These are phyloP conservation scores for Cryptotermes secundus DNA, from an alignment of 1,140 invertebrate species.

Conservation along the genomic window DNA sequence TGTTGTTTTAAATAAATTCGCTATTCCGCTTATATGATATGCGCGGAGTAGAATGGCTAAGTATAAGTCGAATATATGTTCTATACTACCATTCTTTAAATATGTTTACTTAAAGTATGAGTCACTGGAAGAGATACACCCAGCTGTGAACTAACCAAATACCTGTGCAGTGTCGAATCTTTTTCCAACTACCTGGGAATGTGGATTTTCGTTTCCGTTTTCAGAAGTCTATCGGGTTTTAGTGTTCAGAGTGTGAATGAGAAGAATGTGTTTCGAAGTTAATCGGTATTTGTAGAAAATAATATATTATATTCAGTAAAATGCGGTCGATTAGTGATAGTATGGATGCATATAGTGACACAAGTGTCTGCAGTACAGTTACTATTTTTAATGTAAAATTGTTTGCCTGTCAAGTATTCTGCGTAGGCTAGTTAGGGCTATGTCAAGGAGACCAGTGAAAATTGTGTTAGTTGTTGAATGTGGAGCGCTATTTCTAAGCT, in stretches of 20 bases:
- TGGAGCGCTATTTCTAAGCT: conserved; percentile 16
- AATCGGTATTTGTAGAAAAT: not conserved
- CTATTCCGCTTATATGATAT: no score
- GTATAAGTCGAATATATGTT: no score
- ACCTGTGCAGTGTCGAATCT: not conserved
- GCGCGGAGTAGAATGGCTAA: no score
- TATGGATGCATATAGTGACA: not conserved
- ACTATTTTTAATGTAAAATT: not conserved
- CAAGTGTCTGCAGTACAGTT: not conserved
- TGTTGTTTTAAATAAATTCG: no score
- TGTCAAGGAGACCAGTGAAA: not conserved
- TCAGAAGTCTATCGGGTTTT: not conserved
- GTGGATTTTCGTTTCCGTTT: conserved; percentile 5
- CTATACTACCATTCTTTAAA: no score
- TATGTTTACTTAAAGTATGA: not conserved
- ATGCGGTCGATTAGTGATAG: not conserved
- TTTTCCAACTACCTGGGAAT: not conserved
- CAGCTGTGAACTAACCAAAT: not conserved
- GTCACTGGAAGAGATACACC: not conserved
- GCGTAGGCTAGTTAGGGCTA: not conserved
- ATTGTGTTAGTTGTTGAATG: conserved; percentile 16
- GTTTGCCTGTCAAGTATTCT: not conserved
- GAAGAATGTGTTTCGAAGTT: not conserved
- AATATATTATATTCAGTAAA: not conserved
- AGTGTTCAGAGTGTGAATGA: not conserved